Evolutionary conservation across 2,888 invertebrate genomes (phyloP), one percentile per base, ranked within the genome.

Genomic region (Carabus problematicus): DNA sequence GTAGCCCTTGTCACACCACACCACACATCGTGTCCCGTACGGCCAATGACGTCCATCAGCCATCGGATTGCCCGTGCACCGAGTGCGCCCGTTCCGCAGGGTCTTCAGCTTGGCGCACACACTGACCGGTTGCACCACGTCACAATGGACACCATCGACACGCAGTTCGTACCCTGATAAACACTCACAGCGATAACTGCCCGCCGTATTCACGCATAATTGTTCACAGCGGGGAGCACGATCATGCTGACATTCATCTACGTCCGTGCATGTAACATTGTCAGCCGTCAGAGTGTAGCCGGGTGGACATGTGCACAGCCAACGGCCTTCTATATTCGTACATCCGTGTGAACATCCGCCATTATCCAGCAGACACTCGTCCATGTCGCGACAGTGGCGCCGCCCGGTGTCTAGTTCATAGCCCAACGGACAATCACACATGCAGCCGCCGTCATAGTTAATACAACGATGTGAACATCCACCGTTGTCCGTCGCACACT

Each of bases 391-490:
- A 78, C 83, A 82, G 39, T 79, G 79, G 43, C 73, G 78, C 59
- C 80, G 77, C 52, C 77, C 71, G 0, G 49, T 56, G 62, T 79
- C 80, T 8, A 84, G 71, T 1, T 74, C 73, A 71, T 80, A 82
- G 0, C 86, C 86, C 7, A 77, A 72, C 0, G 83, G 83, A 71
- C 86, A 87, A 3, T 78, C 76, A 72, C 88, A 88, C 54, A 79
- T 77, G 64, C 80, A 82, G 29, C 84, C 79, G 0, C 86, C 87
- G 11, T 83, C 82, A 2, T 81, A 79, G 69, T 87, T 85, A 59
- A 82, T 78, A 75, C 91, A 91, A 16, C 83, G 82, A 69, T 90
- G 89, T 3, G 86, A 85, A 76, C 91, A 91, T 41, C 86, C 87
- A 0, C 87, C 88, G 71, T 88, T 87, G 64, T 84, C 82, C 0